phyloP scores from a whole-genome alignment of 2,113 vertebrate species.

The Cyanoliseus patagonus region DNA sequence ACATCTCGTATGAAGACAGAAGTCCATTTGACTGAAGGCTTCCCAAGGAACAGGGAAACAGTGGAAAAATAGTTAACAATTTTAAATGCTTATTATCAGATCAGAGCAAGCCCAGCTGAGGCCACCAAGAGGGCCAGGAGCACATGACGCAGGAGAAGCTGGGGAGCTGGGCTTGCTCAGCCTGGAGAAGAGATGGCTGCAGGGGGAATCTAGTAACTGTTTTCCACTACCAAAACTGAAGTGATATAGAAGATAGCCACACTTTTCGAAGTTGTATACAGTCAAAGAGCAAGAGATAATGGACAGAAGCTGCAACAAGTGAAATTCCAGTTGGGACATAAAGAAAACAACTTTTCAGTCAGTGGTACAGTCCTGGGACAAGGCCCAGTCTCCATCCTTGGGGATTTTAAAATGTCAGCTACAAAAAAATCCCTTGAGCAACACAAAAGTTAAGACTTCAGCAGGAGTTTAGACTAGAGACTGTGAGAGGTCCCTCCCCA shows the following conservation, averaged over 20 bases:
- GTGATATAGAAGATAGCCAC: neutral
- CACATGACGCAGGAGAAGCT: neutral
- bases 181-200: neutral
- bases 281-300: constrained; percentile 7
- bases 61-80: neutral
- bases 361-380: constrained; percentile 14
- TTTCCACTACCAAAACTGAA: neutral
- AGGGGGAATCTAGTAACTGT: neutral
- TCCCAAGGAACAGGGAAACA: neutral
- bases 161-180: neutral
- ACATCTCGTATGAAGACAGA: neutral
- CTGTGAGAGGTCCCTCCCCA: neutral
- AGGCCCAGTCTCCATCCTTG: neutral
- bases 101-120: constrained; percentile 16
- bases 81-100: constrained; percentile 36
- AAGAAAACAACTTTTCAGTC: neutral
- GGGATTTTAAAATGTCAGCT: constrained; percentile 9
- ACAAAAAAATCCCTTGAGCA: neutral
- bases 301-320: neutral
- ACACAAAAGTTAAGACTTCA: neutral
- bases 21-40: neutral
- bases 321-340: constrained; percentile 29
- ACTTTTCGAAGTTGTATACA: neutral
- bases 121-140: constrained; percentile 35
- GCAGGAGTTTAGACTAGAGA: neutral